Evolutionary conservation across 2,888 invertebrate genomes (phyloP).

Genomic region (Alviniconcha strummeri): DNA sequence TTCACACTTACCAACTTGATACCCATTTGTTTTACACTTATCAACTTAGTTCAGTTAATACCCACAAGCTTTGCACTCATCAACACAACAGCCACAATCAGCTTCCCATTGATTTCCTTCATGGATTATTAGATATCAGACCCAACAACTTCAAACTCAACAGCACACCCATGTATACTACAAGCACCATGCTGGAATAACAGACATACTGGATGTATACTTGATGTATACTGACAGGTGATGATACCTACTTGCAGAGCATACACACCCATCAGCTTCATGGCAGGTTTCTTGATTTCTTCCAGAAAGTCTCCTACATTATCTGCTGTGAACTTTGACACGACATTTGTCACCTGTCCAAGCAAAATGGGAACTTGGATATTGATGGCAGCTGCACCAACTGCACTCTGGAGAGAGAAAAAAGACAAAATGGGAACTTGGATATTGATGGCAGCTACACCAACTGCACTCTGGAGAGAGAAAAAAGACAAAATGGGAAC

Average conservation of each 20-base stretch:
- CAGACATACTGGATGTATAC: no score
- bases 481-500: neutral
- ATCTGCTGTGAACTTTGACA: conserved; percentile 76
- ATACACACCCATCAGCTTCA: conserved; percentile 82
- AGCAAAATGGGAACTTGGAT: conserved; percentile 90
- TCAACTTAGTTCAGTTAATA: no score
- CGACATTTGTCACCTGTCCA: conserved; percentile 87
- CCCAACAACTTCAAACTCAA: no score
- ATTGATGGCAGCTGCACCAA: conserved; percentile 90
- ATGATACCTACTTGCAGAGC: conserved; percentile 80
- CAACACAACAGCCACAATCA: no score
- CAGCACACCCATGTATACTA: no score
- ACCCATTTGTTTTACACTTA: no score
- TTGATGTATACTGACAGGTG: no score
- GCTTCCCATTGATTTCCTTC: no score
- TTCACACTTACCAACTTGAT: no score
- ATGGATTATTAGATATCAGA: no score
- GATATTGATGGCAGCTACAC: neutral
- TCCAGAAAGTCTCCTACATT: conserved; percentile 55
- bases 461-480: neutral
- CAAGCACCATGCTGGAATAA: no score
- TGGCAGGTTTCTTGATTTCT: conserved; percentile 78
- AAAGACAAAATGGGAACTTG: conserved; percentile 1
- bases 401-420: conserved; percentile 81
- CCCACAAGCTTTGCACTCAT: no score